Percentiles rank a stretch among this genome's conserved stretches.
Conservation (phyloP, 2,113 vertebrate genomes). For the Zapus hudsonius region DNA sequence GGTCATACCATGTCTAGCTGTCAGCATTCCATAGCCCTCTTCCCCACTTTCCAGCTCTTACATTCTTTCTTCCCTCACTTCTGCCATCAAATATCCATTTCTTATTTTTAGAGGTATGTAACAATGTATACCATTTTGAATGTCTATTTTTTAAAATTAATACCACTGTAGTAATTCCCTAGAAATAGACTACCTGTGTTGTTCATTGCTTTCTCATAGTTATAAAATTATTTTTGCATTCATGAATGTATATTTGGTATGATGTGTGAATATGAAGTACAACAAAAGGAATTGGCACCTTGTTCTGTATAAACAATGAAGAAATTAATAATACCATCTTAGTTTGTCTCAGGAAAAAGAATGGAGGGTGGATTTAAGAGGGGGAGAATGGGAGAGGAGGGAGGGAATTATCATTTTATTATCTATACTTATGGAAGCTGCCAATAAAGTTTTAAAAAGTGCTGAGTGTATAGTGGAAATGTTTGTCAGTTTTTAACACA, state of each 20-base stretch:
- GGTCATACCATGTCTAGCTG: no score
- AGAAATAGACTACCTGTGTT: not conserved
- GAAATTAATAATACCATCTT: slow-evolving; percentile 22
- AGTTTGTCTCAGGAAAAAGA: not conserved
- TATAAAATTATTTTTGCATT: slow-evolving; percentile 25
- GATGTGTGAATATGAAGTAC: not conserved
- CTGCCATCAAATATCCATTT: not conserved
- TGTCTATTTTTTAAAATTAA: not conserved
- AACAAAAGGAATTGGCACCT: not conserved
- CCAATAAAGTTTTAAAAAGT: no score
- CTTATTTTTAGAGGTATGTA: not conserved
- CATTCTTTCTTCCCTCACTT: no score
- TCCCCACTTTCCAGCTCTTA: no score
- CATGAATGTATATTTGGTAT: not conserved
- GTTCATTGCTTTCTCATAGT: slow-evolving; percentile 1
- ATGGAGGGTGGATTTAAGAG: no score
- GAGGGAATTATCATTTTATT: no score
- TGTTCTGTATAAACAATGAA: not conserved
- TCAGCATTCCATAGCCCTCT: no score
- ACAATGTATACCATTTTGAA: not conserved
- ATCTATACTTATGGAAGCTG: no score
- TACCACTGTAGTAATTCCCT: not conserved
- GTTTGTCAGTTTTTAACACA: not conserved
- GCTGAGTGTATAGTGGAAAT: not conserved
- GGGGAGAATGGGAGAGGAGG: no score